A percentile compares a stretch with the other conserved stretches of the same genome.
Evolutionary conservation across 1,140 invertebrate species (phyloP).

Genomic region (Procambarus virginalis): DNA sequence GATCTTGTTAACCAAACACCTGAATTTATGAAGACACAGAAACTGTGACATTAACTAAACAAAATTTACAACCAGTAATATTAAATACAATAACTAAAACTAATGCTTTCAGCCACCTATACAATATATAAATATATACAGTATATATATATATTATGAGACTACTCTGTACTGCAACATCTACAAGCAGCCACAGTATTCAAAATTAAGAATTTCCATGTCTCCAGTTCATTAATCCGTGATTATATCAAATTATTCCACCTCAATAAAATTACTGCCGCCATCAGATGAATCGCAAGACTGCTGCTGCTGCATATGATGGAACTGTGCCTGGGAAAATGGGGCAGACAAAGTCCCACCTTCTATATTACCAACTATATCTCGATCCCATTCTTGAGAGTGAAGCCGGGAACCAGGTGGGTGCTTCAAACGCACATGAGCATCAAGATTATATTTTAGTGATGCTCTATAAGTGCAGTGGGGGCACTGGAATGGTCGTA

Average conservation of each 20-base stretch:
- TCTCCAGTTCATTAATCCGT: no score
- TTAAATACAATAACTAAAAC: no score
- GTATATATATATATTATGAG: no score
- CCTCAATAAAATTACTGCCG: conserved; percentile 38
- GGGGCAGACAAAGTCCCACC: not conserved
- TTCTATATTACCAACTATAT: not conserved
- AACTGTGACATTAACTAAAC: no score
- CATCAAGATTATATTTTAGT: conserved; percentile 61
- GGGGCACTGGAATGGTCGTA: conserved; percentile 59
- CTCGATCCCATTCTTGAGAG: conserved; percentile 13
- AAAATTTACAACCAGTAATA: no score
- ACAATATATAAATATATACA: no score
- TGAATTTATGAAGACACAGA: no score
- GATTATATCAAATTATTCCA: not conserved
- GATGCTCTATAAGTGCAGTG: conserved; percentile 52
- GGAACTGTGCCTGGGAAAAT: not conserved
- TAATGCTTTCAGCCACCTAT: no score
- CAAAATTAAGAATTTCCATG: no score
- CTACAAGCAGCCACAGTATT: no score
- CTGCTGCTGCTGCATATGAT: conserved; percentile 30
- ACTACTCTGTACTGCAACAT: no score
- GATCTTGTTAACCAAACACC: no score
- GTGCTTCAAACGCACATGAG: conserved; percentile 51
- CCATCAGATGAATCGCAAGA: conserved; percentile 26
- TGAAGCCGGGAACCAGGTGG: conserved; percentile 1